Base-by-base conservation (phyloP, 2,797 vertebrate genomes). In the Phataginus tricuspis region DNA sequence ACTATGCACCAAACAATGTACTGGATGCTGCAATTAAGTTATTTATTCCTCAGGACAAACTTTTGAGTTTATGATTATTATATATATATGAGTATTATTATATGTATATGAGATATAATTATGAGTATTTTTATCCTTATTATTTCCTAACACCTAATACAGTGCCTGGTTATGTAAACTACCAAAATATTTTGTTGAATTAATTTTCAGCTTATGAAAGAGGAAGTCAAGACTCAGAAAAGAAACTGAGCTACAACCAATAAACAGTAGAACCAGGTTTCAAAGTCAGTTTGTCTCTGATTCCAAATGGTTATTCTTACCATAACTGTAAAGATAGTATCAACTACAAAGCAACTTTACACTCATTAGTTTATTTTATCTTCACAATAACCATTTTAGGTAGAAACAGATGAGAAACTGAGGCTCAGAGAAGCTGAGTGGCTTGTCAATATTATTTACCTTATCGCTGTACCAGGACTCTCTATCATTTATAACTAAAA, bases 131-230 rank as follows among this genome's bases (percentile, higher is more conserved):
- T 29, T 34, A 55, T 53, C 51, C 37, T 51, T 39, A 61, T 57
- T 66, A 49, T 93, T 71, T 92, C 57, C 63, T 93, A 89, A 83
- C 19, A 31, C 18, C 34, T 89, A 64, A 19, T 27, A 85, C 13
- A 79, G 21, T 71, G 37, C 57, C 53, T 63, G 75, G 27, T 72
- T 85, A 59, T 51, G 7, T 79, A 79, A 85, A 12, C 42, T 72
- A 93, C 27, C 45, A 79, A 90, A 92, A 78, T 78, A 74, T 68
- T 82, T 86, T 45, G 16, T 66, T 86, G 19, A 95, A 77, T 78
- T 9, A 74, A 74, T 92, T 74, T 75, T 85, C 29, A 92, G 21
- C 4, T 69, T 66, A 88, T 2, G 15, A 72, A 37, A 72, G 12
- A 94, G 11, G 55, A 91, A 64, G 19, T 82, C 45, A 72, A 53